Evolutionary conservation across 2,888 invertebrate species (phyloP).

Genomic region (Drosophila mettleri): DNA sequence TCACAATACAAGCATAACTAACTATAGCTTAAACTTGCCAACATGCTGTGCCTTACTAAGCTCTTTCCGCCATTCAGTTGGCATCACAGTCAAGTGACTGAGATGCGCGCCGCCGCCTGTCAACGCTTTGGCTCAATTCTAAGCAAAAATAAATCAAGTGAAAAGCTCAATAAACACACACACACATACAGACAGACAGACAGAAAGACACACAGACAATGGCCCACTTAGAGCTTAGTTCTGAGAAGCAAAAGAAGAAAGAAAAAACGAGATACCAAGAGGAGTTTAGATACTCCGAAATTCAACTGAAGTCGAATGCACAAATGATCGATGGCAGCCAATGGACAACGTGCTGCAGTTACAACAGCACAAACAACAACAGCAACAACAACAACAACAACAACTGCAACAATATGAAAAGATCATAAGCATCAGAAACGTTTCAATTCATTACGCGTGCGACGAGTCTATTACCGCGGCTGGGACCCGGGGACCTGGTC

Average conservation of each 20-base stretch:
- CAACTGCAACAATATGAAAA: slow-evolving; percentile 9
- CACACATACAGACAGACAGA: slow-evolving; percentile 34
- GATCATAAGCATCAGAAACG: slow-evolving; percentile 63
- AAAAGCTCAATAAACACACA: slow-evolving; percentile 11
- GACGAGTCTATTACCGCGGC: slow-evolving; percentile 72
- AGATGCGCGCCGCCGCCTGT: slow-evolving; percentile 28
- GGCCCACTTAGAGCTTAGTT: slow-evolving; percentile 50
- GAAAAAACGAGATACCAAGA: slow-evolving; percentile 9
- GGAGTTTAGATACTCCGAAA: slow-evolving; percentile 30
- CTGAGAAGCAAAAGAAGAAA: slow-evolving; percentile 44
- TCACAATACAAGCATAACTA: not conserved
- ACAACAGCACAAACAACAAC: slow-evolving; percentile 14
- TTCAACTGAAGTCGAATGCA: slow-evolving; percentile 51
- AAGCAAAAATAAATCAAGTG: slow-evolving; percentile 59
- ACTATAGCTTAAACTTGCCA: not conserved
- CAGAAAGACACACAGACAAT: slow-evolving; percentile 49
- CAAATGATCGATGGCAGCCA: slow-evolving; percentile 51
- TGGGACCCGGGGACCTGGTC: slow-evolving; percentile 18
- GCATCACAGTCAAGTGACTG: slow-evolving; percentile 29
- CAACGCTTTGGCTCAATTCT: slow-evolving; percentile 42
- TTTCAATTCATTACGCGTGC: slow-evolving; percentile 80
- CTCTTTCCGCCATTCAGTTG: slow-evolving; percentile 5
- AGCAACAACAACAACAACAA: slow-evolving; percentile 15
- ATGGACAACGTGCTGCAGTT: slow-evolving; percentile 22
- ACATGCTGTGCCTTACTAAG: not conserved